Evolutionary conservation across 2,113 vertebrate genomes (phyloP).

Genomic region (Lutjanus erythropterus): DNA sequence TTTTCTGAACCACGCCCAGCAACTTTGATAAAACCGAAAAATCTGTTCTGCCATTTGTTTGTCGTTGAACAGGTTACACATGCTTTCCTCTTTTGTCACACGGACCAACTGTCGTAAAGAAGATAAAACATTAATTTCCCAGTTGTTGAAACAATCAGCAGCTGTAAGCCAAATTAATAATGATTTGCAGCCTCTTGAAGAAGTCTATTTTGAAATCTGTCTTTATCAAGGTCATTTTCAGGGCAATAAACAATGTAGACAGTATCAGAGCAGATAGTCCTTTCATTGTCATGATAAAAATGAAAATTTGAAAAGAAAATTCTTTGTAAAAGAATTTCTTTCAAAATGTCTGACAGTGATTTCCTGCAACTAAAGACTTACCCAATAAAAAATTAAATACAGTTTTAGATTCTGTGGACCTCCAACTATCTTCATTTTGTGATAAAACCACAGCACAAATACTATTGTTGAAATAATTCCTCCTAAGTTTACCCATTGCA

Average conservation of each 20-base stretch:
- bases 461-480: slow-evolving; percentile 69
- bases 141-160: slow-evolving; percentile 27
- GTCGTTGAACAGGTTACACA: slow-evolving; percentile 62
- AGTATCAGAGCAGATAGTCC: slow-evolving; percentile 39
- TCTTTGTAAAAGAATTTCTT: slow-evolving; percentile 43
- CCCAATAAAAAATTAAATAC: slow-evolving; percentile 8
- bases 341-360: slow-evolving; percentile 42
- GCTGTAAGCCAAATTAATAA: slow-evolving; percentile 23
- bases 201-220: slow-evolving; percentile 44
- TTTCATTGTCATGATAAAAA: slow-evolving; percentile 43
- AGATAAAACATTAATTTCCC: slow-evolving; percentile 24
- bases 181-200: slow-evolving; percentile 27
- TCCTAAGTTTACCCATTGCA: slow-evolving; percentile 53
- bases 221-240: slow-evolving; percentile 48
- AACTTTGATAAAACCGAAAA: slow-evolving; percentile 40
- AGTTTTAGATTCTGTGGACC: slow-evolving; percentile 37
- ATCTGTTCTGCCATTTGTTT: slow-evolving; percentile 43
- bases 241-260: slow-evolving; percentile 50
- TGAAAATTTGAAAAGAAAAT: slow-evolving; percentile 25
- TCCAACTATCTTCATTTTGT: slow-evolving; percentile 53
- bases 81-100: slow-evolving; percentile 33
- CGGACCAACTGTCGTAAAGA: slow-evolving; percentile 26
- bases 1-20: slow-evolving; percentile 41
- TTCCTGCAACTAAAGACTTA: slow-evolving; percentile 5
- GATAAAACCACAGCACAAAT: slow-evolving; percentile 63